Evolutionary conservation across 2,797 vertebrate genomes (phyloP).

Genomic region (Hafferia zeledoni): DNA sequence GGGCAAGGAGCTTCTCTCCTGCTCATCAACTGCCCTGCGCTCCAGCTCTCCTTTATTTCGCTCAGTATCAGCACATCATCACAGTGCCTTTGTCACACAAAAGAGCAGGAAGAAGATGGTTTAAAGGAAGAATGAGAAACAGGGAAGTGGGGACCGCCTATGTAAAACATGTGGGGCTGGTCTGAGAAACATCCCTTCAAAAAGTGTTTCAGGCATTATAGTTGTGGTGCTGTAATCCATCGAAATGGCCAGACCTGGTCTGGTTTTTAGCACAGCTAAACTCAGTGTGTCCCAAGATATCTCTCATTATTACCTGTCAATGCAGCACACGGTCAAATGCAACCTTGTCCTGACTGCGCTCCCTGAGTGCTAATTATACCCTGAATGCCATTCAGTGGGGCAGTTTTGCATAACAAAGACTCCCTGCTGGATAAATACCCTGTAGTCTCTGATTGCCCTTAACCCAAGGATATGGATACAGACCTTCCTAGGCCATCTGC

Average conservation of each 20-base stretch:
- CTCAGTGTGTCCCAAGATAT: background rate
- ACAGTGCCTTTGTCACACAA: background rate
- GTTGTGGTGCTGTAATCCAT: background rate
- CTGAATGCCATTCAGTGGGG: background rate
- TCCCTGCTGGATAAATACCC: background rate
- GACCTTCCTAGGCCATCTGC: slow-evolving; percentile 4
- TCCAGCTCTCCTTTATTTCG: background rate
- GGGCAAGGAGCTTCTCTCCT: background rate
- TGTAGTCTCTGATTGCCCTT: background rate
- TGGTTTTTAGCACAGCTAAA: background rate
- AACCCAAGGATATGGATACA: background rate
- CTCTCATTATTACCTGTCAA: background rate
- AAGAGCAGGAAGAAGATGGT: background rate
- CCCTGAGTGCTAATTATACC: background rate
- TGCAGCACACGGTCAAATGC: background rate
- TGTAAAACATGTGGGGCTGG: background rate
- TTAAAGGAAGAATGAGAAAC: background rate
- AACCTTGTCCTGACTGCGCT: background rate
- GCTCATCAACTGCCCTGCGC: too few species aligned
- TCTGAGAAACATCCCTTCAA: background rate
- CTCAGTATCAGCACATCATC: background rate
- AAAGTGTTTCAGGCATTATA: background rate
- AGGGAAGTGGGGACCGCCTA: accelerated
- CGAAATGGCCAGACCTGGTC: background rate
- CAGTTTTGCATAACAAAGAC: slow-evolving; percentile 5